These are phyloP conservation scores for Aplochiton taeniatus DNA, from an alignment of 2,797 vertebrate genomes.

Conservation along the genomic window DNA sequence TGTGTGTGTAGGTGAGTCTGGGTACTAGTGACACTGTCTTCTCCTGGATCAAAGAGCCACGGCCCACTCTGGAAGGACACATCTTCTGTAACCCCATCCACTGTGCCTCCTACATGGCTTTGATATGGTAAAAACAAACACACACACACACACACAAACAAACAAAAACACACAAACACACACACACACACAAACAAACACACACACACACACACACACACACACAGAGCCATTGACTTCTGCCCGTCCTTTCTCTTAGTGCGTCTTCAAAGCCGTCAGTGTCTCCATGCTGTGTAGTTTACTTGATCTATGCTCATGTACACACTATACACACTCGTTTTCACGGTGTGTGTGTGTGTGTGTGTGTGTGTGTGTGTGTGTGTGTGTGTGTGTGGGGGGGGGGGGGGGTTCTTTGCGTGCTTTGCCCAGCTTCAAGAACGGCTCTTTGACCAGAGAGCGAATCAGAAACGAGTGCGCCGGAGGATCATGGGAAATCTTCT, in stretches of 20 bases:
- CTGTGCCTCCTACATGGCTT: constrained; percentile 83
- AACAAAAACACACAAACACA: constrained; percentile 1
- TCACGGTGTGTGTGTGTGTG: constrained; percentile 16
- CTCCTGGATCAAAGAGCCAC: constrained; percentile 86
- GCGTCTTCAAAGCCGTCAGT: no score
- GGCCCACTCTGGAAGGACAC: constrained; percentile 88
- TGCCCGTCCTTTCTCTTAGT: no score
- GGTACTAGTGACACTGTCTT: constrained; percentile 96
- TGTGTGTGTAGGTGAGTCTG: constrained; percentile 83
- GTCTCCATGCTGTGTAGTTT: not conserved
- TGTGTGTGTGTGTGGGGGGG: no score
- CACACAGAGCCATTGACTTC: constrained; percentile 1
- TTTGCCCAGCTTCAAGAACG: constrained; percentile 90
- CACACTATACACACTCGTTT: not conserved
- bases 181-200: constrained; percentile 1
- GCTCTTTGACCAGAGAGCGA: constrained; percentile 89
- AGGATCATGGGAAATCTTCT: constrained; percentile 89
- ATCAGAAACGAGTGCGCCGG: constrained; percentile 81
- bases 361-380: constrained; percentile 17
- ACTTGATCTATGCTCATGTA: not conserved
- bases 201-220: constrained; percentile 5
- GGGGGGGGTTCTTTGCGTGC: no score
- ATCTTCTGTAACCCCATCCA: constrained; percentile 91
- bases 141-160: constrained; percentile 7
- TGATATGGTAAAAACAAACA: constrained; percentile 83